Percentiles rank a stretch among this genome's conserved stretches.
Evolutionary conservation across 2,888 invertebrate genomes (phyloP).

Genomic region (Pyrochroa serraticornis): DNA sequence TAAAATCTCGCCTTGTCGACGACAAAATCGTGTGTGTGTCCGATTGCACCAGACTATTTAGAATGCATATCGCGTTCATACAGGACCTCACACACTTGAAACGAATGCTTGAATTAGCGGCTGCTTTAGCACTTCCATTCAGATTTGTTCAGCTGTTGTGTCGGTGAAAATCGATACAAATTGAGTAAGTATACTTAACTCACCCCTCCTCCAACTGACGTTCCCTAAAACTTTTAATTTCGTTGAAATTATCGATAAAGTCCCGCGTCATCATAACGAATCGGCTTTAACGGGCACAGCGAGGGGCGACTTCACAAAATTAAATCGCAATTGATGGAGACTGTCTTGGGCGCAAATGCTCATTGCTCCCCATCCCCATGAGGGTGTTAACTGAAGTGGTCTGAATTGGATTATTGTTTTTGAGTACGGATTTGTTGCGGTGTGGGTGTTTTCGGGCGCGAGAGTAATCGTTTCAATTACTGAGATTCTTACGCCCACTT

Average conservation of each 20-base stretch:
- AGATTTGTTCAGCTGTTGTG: slow-evolving; percentile 4
- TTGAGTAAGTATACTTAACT: too few relatives aligned
- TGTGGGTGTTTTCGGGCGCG: slow-evolving; percentile 32
- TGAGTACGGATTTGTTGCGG: slow-evolving; percentile 32
- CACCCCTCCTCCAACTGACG: too few relatives aligned
- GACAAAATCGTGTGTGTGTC: slow-evolving; percentile 35
- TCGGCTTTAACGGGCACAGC: neutral
- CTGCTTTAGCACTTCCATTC: slow-evolving; percentile 19
- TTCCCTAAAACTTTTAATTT: too few relatives aligned
- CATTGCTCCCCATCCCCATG: slow-evolving; percentile 13
- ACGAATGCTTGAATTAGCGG: slow-evolving; percentile 36
- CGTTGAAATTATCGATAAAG: too few relatives aligned
- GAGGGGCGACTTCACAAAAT: slow-evolving; percentile 17
- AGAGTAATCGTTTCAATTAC: slow-evolving; percentile 45
- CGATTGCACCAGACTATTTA: slow-evolving; percentile 42
- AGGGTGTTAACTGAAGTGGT: slow-evolving; percentile 33
- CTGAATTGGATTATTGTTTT: slow-evolving; percentile 37
- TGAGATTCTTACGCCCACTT: slow-evolving; percentile 46
- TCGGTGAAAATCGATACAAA: too few relatives aligned
- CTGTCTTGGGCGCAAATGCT: slow-evolving; percentile 1
- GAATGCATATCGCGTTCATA: slow-evolving; percentile 46
- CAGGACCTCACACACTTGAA: slow-evolving; percentile 44
- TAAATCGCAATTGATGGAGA: slow-evolving; percentile 30
- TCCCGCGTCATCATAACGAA: too few relatives aligned
- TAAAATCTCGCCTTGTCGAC: slow-evolving; percentile 44